A percentile compares a stretch with the other conserved stretches of the same genome.
phyloP scores from a whole-genome alignment of 2,797 vertebrate species.

The Aselliscus stoliczkanus region DNA sequence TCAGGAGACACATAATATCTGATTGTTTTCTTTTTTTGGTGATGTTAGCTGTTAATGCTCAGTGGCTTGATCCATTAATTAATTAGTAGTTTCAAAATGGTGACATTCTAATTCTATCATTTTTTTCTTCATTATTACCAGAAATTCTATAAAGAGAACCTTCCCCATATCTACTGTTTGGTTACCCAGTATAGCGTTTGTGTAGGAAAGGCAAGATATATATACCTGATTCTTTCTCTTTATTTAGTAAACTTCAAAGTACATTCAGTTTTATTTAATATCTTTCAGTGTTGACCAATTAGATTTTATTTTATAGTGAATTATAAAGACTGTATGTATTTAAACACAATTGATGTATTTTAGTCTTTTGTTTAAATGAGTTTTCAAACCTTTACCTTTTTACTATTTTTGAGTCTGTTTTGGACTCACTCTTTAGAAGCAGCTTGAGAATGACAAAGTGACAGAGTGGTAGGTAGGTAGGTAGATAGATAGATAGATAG shows the following conservation, averaged over 20 bases:
- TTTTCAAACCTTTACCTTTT: neutral
- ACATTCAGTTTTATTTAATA: neutral
- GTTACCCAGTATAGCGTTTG: constrained; percentile 2
- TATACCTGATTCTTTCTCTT: neutral
- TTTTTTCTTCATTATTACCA: neutral
- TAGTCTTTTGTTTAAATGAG: neutral
- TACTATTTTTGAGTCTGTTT: neutral
- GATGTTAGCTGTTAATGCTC: neutral
- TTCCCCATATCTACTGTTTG: neutral
- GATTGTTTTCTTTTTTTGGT: neutral
- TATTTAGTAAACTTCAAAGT: neutral
- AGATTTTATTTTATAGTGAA: neutral
- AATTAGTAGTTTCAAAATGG: neutral
- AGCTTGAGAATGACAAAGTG: neutral
- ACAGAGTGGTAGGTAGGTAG: too few relatives aligned
- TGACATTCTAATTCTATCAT: neutral
- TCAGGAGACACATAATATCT: neutral
- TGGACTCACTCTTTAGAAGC: neutral
- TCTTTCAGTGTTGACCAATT: neutral
- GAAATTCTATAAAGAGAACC: neutral
- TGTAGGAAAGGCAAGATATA: neutral
- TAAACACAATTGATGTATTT: constrained; percentile 7
- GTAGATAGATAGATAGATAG: neutral
- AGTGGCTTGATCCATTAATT: neutral
- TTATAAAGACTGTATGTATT: neutral